Base-by-base conservation (phyloP, 2,797 vertebrate genomes). In the Taenioides sp. region DNA sequence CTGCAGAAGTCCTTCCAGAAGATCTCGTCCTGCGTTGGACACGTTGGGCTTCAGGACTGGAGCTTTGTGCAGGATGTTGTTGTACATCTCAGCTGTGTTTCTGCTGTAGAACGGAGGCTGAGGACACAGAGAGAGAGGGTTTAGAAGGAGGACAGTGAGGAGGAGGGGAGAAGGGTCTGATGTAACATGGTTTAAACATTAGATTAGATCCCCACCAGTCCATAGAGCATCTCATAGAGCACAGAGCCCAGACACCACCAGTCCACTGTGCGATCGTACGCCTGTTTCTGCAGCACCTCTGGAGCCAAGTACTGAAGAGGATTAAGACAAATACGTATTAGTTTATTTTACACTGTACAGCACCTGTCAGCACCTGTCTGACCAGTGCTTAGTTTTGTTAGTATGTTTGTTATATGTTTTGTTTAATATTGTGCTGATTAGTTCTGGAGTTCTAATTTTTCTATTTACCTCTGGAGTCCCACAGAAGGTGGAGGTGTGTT, bases 81-180 rank as follows among this genome's bases (percentile, higher is more conserved):
- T 92, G 91, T 95, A 95, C 94, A 95, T 95, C 89, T 95, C 94
- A 0, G 94, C 92, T 0, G 93, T 95, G 91, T 95, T 94, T 55
- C 93, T 92, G 63, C 94, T 95, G 86, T 95, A 95, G 85, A 95
- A 95, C 0, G 94, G 94, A 0, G 94, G 94, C 94, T 95, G 67
- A 34, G 31, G 14, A 75, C 20, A n/a, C 7, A 37, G 7, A 40
- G 50, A 72, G 7, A 0, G 9, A 59, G 57, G n/a, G 25, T 22
- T 57, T 23, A 58, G 57, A 28, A 55, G 20, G 52, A 54, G 20
- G 7, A n/a, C 18, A 54, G 16, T 7, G 18, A 7, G 50, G 50
- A n/a, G 18, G 20, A 54, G 50, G 50, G 1, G 7, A 7, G 25
- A 31, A 68, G 10, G 17, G 2, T 5, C 1, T 0, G 0, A 54